Evolutionary conservation across 2,113 vertebrate species (phyloP).

Genomic region (Gracilinanus agilis): DNA sequence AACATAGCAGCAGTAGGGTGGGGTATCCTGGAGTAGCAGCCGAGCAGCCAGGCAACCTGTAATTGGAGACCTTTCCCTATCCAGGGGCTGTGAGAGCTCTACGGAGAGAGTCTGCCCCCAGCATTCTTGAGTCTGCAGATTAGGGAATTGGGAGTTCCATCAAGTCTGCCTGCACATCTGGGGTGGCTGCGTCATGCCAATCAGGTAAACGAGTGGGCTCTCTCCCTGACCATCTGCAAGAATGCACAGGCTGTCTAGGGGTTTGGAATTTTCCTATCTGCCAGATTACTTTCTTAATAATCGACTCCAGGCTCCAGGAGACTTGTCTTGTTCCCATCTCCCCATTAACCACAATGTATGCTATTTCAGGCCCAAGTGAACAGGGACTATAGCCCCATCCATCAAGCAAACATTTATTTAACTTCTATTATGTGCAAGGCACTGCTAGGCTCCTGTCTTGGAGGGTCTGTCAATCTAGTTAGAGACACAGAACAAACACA

Average conservation of each 20-base stretch:
- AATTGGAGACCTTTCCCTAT: slow-evolving; percentile 28
- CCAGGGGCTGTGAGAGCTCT: not conserved
- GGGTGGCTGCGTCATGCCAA: not conserved
- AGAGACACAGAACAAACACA: not conserved
- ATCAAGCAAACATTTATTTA: not conserved
- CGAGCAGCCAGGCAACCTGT: not conserved
- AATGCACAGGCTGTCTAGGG: not conserved
- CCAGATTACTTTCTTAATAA: not conserved
- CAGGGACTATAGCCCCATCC: not conserved
- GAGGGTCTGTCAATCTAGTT: not conserved
- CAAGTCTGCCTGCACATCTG: not conserved
- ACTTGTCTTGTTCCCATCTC: not conserved
- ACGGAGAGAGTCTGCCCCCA: not conserved
- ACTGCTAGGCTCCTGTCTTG: not conserved
- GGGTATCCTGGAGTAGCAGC: slow-evolving; percentile 48
- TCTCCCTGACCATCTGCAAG: not conserved
- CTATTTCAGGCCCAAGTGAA: not conserved
- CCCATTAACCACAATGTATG: not conserved
- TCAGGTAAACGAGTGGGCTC: not conserved
- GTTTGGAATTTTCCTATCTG: not conserved
- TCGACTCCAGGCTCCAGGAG: not conserved
- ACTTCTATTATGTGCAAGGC: not conserved
- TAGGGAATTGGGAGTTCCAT: not conserved
- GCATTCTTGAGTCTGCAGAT: not conserved
- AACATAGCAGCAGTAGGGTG: slow-evolving; percentile 5